Percentiles rank a stretch among this genome's conserved stretches.
phyloP scores from a whole-genome alignment of 2,888 invertebrate species.

The Omphaloscelis lunosa region DNA sequence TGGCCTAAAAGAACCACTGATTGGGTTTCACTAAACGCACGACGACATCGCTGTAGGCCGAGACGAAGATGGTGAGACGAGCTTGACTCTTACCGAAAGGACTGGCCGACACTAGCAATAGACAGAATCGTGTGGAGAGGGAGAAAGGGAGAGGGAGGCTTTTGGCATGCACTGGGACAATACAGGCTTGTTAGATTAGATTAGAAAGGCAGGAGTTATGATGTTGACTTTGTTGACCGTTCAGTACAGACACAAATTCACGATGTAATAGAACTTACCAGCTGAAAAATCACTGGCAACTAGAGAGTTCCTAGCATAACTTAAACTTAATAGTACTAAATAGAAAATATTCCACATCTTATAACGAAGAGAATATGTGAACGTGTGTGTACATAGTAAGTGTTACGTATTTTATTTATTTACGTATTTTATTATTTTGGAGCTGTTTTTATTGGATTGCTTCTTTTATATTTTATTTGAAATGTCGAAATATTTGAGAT shows the following conservation, averaged over 20 bases:
- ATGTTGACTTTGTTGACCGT: not conserved
- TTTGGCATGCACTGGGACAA: too few relatives aligned
- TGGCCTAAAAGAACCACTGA: too few relatives aligned
- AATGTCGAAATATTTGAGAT: slow-evolving; percentile 33
- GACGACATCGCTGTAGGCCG: too few relatives aligned
- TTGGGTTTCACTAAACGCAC: too few relatives aligned
- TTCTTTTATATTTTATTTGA: slow-evolving; percentile 35
- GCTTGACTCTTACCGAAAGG: too few relatives aligned
- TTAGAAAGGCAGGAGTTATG: too few relatives aligned
- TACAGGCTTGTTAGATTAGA: too few relatives aligned
- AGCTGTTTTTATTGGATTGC: slow-evolving; percentile 13
- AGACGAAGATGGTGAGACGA: too few relatives aligned
- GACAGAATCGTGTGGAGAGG: too few relatives aligned
- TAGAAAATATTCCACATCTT: slow-evolving; percentile 49
- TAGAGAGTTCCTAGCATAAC: slow-evolving; percentile 3
- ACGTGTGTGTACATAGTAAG: not conserved
- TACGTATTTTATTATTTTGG: slow-evolving; percentile 26
- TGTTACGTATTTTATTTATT: too few relatives aligned
- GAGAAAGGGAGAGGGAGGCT: too few relatives aligned
- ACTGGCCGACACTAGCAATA: too few relatives aligned
- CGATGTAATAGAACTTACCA: slow-evolving; percentile 28
- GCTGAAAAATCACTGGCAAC: not conserved
- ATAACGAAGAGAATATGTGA: slow-evolving; percentile 1
- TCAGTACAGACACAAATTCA: not conserved
- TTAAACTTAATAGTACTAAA: slow-evolving; percentile 20